Base-by-base conservation (phyloP, 2,113 vertebrate species). In the Phylloscopus trochiloides region DNA sequence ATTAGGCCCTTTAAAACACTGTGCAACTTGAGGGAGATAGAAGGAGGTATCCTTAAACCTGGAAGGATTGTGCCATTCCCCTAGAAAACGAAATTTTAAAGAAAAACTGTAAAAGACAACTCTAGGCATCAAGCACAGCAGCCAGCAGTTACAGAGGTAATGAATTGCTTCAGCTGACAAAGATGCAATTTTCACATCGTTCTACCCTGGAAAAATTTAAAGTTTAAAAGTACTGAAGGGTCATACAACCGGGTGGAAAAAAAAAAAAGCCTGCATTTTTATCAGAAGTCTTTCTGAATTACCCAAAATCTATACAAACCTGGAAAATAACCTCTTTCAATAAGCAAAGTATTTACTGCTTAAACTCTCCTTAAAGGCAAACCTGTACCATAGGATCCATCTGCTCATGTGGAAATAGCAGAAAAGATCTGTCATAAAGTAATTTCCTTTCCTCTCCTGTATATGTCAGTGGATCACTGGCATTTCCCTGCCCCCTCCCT, bases 341-440 rank as follows among this genome's bases (percentile, higher is more conserved):
- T 59, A 77, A 77, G 15, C 8, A 0, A 74, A 66, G 28, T 67
- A 92, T 91, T 78, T 85, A 71, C 74, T 50, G 42, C 50, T 85
- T 94, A 73, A 61, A 84, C 31, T 54, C n/a, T 65, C 87, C 89
- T 94, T 72, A 87, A 77, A 95, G 76, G 82, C 67, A 96, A 95
- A 93, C 63, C 55, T 74, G 75, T 66, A 88, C 51, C 28, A 65
- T 6, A 40, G 28, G 68, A 90, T 86, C 88, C 78, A 79, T 72
- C 79, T 59, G 32, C 29, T 96, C 54, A 68, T 18, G 57, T 36
- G 32, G 62, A 94, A 92, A 71, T 5, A 80, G 72, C 67, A 94
- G 72, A 86, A 94, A 83, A 92, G 82, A 71, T 90, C 40, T 88
- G 63, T 94, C 92, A 93, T 40, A 42, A 86, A 79, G 24, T 80